Conservation (phyloP, 2,888 invertebrate genomes). For the Onchidella celtica region DNA sequence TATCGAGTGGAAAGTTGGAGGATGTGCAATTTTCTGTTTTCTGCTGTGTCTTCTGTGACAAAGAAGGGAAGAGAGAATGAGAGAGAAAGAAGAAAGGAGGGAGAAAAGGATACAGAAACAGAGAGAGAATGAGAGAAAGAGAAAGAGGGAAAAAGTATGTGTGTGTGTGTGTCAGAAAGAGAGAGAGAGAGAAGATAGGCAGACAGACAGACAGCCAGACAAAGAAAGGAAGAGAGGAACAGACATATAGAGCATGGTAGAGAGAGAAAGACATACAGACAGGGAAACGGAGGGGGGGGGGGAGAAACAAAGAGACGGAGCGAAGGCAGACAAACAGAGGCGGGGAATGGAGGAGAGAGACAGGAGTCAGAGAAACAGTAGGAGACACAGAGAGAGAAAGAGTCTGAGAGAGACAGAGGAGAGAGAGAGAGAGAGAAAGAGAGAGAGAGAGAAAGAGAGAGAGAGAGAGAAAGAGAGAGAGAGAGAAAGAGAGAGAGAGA, state of each 20-base stretch:
- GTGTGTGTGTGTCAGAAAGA: too few species aligned
- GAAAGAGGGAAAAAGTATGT: too few species aligned
- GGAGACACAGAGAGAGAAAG: background rate
- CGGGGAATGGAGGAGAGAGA: background rate
- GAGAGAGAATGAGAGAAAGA: too few species aligned
- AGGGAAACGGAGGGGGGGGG: background rate
- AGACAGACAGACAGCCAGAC: too few species aligned
- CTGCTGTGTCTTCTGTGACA: too few species aligned
- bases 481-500: too few species aligned
- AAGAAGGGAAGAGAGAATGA: too few species aligned
- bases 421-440: background rate
- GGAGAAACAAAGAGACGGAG: background rate
- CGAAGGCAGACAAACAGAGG: background rate
- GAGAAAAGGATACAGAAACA: too few species aligned
- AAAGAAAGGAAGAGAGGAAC: background rate
- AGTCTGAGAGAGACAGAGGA: background rate
- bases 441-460: background rate
- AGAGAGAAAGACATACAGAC: background rate
- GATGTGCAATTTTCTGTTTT: too few species aligned
- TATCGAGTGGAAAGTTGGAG: too few species aligned
- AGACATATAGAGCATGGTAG: background rate
- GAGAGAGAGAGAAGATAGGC: too few species aligned
- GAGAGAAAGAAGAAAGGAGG: conserved; percentile 13
- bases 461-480: background rate
- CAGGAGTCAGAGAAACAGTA: background rate